Evolutionary conservation across 2,888 invertebrate species (phyloP), one percentile per base, ranked within the genome.

Genomic region (Dynastes maya): DNA sequence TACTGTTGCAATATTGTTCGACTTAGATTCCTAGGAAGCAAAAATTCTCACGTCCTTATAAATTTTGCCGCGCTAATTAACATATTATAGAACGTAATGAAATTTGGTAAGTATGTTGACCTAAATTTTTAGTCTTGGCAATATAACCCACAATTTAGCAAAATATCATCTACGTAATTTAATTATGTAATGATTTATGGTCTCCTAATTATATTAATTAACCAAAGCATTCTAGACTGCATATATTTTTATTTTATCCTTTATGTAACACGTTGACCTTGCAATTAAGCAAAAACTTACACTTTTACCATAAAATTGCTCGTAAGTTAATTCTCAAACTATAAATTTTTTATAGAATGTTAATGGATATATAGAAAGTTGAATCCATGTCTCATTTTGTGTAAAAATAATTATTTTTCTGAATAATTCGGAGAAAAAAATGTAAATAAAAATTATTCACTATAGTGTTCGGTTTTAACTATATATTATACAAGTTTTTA

Each of bases 1-100:
- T 55, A 58, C 22, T 22, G 8, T 58, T 27, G 16, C 16, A 58
- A 58, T 8, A 58, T 58, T 16, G 55, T 58, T 58, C 22, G 22
- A 16, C 6, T 8, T 58, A 13, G 13, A n/a, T 16, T 58, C 22
- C 4, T 8, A 22, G 8, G 4, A 58, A 9, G 22, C 22, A 58
- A 8, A 53, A 53, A 53, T 67, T 67, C 65, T 40, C 65, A 67
- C 65, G 65, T 67, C 16, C 65, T 67, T 67, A 8, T 22, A 37
- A 22, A 67, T 67, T 67, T 45, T 67, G 16, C n/a, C 40, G 22
- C 22, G 9, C 22, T 45, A 67, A 67, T 67, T 67, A 67, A 22
- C 22, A 40, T 45, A 16, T n/a, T 64, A 32, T 64, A 37, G n/a
- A n/a, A 64, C 16, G 65, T 67, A 67, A 65, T 65, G 32, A 9